These are phyloP conservation scores for Rousettus leschenaultii DNA, from an alignment of 2,113 vertebrate genomes.

Conservation along the genomic window DNA sequence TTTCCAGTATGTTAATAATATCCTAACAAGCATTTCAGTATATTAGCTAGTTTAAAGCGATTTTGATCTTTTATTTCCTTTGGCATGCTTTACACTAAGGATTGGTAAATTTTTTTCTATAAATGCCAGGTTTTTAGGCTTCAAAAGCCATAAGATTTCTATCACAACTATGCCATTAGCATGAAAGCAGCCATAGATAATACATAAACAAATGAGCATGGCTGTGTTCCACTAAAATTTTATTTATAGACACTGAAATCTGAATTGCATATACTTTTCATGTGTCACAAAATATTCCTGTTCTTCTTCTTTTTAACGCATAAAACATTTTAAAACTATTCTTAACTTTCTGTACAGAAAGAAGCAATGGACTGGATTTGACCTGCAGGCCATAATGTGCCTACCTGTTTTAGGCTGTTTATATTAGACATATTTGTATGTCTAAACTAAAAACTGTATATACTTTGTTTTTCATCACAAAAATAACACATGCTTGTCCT, in stretches of 20 bases:
- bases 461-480: background rate
- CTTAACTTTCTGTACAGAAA: background rate
- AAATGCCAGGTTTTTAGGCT: background rate
- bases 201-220: background rate
- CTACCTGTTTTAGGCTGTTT: background rate
- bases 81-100: background rate
- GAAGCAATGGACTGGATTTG: background rate
- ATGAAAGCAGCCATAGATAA: background rate
- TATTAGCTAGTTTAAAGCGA: background rate
- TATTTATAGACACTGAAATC: background rate
- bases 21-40: background rate
- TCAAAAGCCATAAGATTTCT: background rate
- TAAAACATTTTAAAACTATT: background rate
- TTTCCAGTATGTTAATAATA: background rate
- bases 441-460: background rate
- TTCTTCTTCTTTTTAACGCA: background rate
- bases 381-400: background rate
- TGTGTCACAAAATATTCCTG: background rate
- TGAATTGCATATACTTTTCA: background rate
- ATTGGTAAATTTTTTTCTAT: background rate
- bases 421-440: background rate
- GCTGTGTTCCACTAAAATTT: background rate
- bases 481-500: background rate
- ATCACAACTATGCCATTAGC: background rate
- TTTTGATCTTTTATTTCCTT: background rate